Conservation (phyloP, 2,113 vertebrate species). For the Mus musculus region GRCm39 chr10:31046501-31047000, state of each 20-base stretch:
- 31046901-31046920: not conserved
- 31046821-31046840: not conserved
- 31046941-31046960: not conserved
- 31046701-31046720: not conserved
- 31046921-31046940: not conserved
- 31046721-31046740: conserved; percentile 8
- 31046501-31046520: not conserved
- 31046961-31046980: not conserved
- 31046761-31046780: not conserved
- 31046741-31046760: not conserved
- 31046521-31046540: not conserved
- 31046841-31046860: not conserved
- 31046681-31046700: not conserved
- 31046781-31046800: not conserved
- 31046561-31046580: not conserved
- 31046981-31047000: too few species aligned
- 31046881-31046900: not conserved
- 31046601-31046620: not conserved
- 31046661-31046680: not conserved
- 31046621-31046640: not conserved
- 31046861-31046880: not conserved
- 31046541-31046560: not conserved
- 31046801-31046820: not conserved
- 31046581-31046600: not conserved
- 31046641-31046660: not conserved